These are phyloP conservation scores for Petroica traversi DNA, from an alignment of 2,113 vertebrate species.

Conservation along the genomic window DNA sequence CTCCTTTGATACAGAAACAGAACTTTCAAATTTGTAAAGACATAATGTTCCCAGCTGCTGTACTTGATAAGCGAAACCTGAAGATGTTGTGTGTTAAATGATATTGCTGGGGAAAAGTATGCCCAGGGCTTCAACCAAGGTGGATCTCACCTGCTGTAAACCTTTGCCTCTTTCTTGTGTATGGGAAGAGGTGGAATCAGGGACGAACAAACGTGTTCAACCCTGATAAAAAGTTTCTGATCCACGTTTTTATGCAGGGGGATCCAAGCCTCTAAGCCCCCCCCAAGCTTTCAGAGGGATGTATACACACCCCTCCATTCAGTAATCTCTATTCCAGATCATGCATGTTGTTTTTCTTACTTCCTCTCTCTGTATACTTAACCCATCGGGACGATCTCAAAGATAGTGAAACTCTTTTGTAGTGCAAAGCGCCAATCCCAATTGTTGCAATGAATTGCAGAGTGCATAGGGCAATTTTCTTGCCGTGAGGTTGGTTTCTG, in stretches of 20 bases:
- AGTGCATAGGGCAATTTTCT: not conserved
- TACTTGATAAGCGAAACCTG: not conserved
- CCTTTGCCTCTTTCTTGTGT: not conserved
- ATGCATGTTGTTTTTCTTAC: not conserved
- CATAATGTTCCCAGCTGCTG: not conserved
- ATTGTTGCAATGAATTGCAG: not conserved
- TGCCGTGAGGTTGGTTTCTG: not conserved
- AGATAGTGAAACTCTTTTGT: not conserved
- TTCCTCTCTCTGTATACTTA: conserved; percentile 24
- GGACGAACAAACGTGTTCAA: not conserved
- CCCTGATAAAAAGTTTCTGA: not conserved
- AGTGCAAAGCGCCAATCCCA: not conserved
- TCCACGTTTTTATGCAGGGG: not conserved
- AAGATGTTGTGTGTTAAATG: not conserved
- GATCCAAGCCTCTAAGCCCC: not conserved
- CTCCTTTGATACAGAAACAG: not conserved
- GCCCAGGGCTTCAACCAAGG: not conserved
- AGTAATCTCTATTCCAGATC: conserved; percentile 28
- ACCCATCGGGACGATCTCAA: not conserved
- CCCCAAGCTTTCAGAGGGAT: not conserved
- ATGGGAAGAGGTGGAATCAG: not conserved
- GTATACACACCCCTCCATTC: conserved; percentile 9
- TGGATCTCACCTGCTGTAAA: not conserved
- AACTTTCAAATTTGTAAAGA: not conserved
- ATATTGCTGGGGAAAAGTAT: not conserved